Evolutionary conservation across 2,888 invertebrate species (phyloP).

Genomic region (Dasypolia templi): DNA sequence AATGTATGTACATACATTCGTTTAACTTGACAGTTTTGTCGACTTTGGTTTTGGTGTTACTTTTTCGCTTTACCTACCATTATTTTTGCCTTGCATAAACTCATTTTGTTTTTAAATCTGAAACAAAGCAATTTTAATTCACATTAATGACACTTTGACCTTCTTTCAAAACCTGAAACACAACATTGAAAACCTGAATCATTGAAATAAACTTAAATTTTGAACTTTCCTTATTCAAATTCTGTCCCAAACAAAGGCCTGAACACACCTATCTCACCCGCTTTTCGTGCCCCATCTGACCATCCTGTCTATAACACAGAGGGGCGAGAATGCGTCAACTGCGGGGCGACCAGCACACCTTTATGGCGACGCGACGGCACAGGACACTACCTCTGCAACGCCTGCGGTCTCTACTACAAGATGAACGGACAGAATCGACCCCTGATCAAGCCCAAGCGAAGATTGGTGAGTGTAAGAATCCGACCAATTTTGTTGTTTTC

Average conservation of each 20-base stretch:
- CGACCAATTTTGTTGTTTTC: slow-evolving; percentile 86
- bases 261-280: neutral
- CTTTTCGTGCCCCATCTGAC: slow-evolving; percentile 28
- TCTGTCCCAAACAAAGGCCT: slow-evolving; percentile 28
- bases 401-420: slow-evolving; percentile 99
- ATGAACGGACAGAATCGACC: slow-evolving; percentile 99
- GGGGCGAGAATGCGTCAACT: slow-evolving; percentile 99
- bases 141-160: slow-evolving; percentile 4
- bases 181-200: too few species aligned
- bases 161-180: slow-evolving; percentile 17
- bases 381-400: slow-evolving; percentile 99
- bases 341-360: slow-evolving; percentile 99
- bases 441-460: slow-evolving; percentile 99
- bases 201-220: neutral
- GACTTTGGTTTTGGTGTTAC: slow-evolving; percentile 61
- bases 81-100: slow-evolving; percentile 31
- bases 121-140: slow-evolving; percentile 23
- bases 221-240: slow-evolving; percentile 18
- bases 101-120: slow-evolving; percentile 12
- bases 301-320: slow-evolving; percentile 90
- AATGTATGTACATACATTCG: slow-evolving; percentile 50
- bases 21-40: slow-evolving; percentile 52
- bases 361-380: slow-evolving; percentile 99
- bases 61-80: slow-evolving; percentile 46
- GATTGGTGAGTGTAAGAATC: slow-evolving; percentile 97